These are phyloP conservation scores for Pammene fasciana DNA, from an alignment of 2,888 invertebrate species.

Conservation along the genomic window DNA sequence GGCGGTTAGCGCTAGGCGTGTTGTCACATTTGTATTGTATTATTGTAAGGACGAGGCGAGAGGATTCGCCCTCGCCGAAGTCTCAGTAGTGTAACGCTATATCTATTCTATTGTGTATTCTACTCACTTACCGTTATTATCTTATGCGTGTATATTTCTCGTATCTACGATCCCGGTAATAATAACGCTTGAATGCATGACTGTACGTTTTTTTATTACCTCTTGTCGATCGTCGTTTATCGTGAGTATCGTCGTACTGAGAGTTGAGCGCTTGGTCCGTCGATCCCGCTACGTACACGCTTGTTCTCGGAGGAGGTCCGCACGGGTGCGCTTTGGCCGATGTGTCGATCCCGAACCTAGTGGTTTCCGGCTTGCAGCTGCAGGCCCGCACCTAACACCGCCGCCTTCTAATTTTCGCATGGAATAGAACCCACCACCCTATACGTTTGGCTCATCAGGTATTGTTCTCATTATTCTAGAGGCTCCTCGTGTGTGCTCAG, in stretches of 20 bases:
- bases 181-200: conserved; percentile 95
- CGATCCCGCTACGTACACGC: conserved; percentile 83
- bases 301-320: conserved; percentile 77
- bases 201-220: conserved; percentile 89
- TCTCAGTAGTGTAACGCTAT: conserved; percentile 81
- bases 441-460: conserved; percentile 84
- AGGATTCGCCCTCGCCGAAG: conserved; percentile 75
- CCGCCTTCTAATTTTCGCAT: conserved; percentile 83
- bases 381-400: conserved; percentile 82
- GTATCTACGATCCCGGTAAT: conserved; percentile 89
- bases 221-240: conserved; percentile 80
- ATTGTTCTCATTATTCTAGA: conserved; percentile 81
- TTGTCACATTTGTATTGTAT: conserved; percentile 83
- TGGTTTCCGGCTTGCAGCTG: conserved; percentile 78
- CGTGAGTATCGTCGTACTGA: conserved; percentile 80
- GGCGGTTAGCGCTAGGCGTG: conserved; percentile 79
- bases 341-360: conserved; percentile 77
- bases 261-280: conserved; percentile 81
- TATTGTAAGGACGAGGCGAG: conserved; percentile 80
- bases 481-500: conserved; percentile 78
- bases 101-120: conserved; percentile 77
- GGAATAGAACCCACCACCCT: conserved; percentile 82
- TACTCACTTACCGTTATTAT: conserved; percentile 79
- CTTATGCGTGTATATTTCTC: conserved; percentile 83
- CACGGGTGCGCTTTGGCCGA: conserved; percentile 81